Conservation (phyloP, 2,888 invertebrate genomes). For the Andrena praecox region DNA sequence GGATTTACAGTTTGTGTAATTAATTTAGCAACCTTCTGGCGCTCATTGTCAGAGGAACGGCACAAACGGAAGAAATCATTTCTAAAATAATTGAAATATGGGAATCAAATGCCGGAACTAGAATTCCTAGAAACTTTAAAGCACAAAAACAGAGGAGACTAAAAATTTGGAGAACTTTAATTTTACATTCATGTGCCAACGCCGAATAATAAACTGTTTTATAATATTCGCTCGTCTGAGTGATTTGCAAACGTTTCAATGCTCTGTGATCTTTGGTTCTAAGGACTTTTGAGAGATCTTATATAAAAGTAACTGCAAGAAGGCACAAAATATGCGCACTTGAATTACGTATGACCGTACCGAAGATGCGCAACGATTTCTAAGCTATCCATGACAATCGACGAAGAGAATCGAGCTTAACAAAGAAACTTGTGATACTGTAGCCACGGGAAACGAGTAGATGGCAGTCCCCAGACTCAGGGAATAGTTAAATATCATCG, state of each 20-base stretch:
- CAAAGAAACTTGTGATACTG: slow-evolving; percentile 36
- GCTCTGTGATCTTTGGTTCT: neutral
- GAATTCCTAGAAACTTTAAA: neutral
- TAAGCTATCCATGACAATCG: slow-evolving; percentile 40
- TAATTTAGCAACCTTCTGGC: neutral
- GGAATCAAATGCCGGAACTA: neutral
- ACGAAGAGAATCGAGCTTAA: slow-evolving; percentile 16
- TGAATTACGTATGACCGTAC: neutral
- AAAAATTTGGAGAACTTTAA: neutral
- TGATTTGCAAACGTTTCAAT: neutral
- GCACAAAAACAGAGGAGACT: neutral
- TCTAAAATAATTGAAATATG: neutral
- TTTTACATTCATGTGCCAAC: too few relatives aligned
- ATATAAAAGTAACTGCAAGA: neutral
- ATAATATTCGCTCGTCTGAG: neutral
- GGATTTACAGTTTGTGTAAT: neutral
- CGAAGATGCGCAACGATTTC: slow-evolving; percentile 37
- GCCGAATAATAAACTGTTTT: too few relatives aligned
- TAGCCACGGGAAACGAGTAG: slow-evolving; percentile 10
- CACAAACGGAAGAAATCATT: neutral
- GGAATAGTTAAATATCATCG: neutral
- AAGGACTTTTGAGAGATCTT: neutral
- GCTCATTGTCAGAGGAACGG: neutral
- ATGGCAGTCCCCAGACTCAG: neutral
- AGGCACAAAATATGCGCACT: neutral